phyloP scores from a whole-genome alignment of 2,888 invertebrate genomes.

The Parnassius smintheus region DNA sequence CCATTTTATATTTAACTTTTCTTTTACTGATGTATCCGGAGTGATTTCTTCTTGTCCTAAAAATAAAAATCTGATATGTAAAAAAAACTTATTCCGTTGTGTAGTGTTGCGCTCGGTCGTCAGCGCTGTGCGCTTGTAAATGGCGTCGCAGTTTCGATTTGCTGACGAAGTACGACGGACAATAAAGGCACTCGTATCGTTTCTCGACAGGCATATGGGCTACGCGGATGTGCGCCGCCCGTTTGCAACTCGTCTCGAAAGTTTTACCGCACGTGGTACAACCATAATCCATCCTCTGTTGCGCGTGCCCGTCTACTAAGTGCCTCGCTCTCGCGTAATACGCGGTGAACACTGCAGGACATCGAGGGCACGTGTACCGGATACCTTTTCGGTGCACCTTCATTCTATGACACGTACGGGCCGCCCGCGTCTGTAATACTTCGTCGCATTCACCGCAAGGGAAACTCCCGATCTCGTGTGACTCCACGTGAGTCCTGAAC shows the following conservation, averaged over 20 bases:
- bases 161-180: constrained; percentile 47
- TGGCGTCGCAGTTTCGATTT: constrained; percentile 56
- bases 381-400: constrained; percentile 59
- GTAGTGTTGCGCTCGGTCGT: constrained; percentile 31
- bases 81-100: constrained; percentile 16
- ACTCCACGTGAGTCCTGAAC: constrained; percentile 65
- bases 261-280: constrained; percentile 55
- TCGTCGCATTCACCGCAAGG: constrained; percentile 64
- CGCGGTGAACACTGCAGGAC: constrained; percentile 60
- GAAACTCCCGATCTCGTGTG: constrained; percentile 60
- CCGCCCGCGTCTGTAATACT: constrained; percentile 54
- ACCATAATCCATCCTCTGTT: constrained; percentile 49
- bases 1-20: constrained; percentile 43
- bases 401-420: constrained; percentile 58
- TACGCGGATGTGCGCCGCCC: constrained; percentile 53
- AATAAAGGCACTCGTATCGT: constrained; percentile 49
- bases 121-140: constrained; percentile 43
- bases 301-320: constrained; percentile 57
- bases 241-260: constrained; percentile 60
- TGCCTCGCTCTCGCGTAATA: constrained; percentile 64
- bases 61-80: constrained; percentile 42
- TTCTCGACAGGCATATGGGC: constrained; percentile 49
- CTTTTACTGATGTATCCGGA: constrained; percentile 26
- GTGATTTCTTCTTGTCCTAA: constrained; percentile 46
- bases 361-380: constrained; percentile 65